Conservation (phyloP, 2,888 invertebrate genomes). For the Rutpela maculata region DNA sequence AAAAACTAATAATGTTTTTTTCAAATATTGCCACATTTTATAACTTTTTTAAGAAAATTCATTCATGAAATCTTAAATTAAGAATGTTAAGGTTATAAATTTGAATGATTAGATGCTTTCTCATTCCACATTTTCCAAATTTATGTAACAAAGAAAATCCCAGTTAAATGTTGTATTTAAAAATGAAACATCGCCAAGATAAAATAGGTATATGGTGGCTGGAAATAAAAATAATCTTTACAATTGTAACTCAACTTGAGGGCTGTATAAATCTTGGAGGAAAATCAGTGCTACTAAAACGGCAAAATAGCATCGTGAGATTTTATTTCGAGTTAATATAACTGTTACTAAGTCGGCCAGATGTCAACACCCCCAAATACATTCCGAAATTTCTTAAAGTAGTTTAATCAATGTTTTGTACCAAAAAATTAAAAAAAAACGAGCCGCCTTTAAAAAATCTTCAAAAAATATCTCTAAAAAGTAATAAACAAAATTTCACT, state of each 20-base stretch:
- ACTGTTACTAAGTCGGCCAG: not conserved
- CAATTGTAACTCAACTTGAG: not conserved
- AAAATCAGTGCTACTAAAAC: not conserved
- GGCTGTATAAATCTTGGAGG: not conserved
- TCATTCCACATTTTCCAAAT: not conserved
- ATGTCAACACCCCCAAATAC: not conserved
- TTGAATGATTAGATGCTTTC: not conserved
- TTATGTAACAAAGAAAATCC: not conserved
- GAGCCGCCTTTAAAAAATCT: too few relatives aligned
- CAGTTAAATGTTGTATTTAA: not conserved
- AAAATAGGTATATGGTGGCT: not conserved
- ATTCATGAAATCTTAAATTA: too few relatives aligned
- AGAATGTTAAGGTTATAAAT: not conserved
- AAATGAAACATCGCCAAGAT: not conserved
- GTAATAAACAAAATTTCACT: too few relatives aligned
- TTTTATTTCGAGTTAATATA: not conserved
- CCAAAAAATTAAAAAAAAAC: too few relatives aligned
- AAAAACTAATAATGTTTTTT: too few relatives aligned
- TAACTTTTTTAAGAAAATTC: too few relatives aligned
- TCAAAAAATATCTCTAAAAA: too few relatives aligned
- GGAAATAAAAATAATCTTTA: conserved; percentile 7
- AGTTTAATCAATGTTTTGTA: too few relatives aligned
- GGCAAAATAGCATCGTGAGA: not conserved
- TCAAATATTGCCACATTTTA: too few relatives aligned
- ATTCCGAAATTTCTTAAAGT: not conserved